Evolutionary conservation across 2,113 vertebrate species (phyloP).

Genomic region (Otolemur garnettii): DNA sequence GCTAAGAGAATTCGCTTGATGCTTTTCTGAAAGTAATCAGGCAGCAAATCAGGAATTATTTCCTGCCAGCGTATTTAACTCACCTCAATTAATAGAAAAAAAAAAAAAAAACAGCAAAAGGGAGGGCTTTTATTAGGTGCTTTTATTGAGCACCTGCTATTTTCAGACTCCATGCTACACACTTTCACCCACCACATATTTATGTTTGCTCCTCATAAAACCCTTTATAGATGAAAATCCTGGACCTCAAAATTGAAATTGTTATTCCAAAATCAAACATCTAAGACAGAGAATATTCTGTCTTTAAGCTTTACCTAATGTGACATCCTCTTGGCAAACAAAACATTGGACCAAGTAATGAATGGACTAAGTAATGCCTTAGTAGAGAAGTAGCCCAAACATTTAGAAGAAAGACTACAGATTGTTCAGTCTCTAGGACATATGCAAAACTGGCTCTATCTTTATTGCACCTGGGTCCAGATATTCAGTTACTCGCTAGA

Average conservation of each 20-base stretch:
- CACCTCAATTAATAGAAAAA: background rate
- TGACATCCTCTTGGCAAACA: background rate
- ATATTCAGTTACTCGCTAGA: background rate
- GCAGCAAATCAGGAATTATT: background rate
- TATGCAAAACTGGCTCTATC: background rate
- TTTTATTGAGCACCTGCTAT: background rate
- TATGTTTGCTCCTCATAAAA: background rate
- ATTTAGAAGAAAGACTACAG: background rate
- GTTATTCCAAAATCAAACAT: background rate
- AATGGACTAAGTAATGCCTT: background rate
- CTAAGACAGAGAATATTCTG: background rate
- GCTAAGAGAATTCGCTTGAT: background rate
- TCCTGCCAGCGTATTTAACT: background rate
- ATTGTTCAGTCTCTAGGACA: background rate
- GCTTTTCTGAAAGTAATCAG: background rate
- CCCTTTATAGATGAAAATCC: background rate
- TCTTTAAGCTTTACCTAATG: background rate
- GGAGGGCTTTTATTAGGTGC: no score
- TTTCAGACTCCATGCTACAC: background rate
- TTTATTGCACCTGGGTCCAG: background rate
- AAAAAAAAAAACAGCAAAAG: background rate
- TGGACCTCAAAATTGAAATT: background rate
- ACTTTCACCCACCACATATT: background rate
- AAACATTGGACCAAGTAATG: background rate
- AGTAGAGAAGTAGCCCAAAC: background rate